These are phyloP conservation scores for Eremobia ochroleuca DNA, from an alignment of 2,888 invertebrate genomes.

Conservation along the genomic window DNA sequence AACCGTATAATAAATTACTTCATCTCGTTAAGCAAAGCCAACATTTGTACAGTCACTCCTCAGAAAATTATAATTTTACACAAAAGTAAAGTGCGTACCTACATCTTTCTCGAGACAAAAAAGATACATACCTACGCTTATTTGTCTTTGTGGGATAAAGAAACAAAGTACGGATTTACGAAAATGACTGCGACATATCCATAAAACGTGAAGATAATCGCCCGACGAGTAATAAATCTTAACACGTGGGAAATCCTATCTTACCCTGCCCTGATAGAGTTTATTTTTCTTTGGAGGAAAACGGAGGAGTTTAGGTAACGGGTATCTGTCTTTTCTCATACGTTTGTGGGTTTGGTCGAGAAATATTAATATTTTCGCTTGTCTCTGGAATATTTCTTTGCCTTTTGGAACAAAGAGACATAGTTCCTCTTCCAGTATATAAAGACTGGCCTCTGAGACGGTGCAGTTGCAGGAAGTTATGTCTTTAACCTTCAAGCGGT, in stretches of 20 bases:
- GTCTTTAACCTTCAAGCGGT: too few species aligned
- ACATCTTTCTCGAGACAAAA: slow-evolving; percentile 25
- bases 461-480: slow-evolving; percentile 43
- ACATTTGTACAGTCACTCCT: slow-evolving; percentile 27
- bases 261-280: slow-evolving; percentile 22
- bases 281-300: slow-evolving; percentile 41
- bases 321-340: slow-evolving; percentile 68
- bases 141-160: slow-evolving; percentile 63
- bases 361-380: slow-evolving; percentile 66
- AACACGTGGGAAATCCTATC: slow-evolving; percentile 36
- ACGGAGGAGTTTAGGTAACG: slow-evolving; percentile 38
- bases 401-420: slow-evolving; percentile 48
- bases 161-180: slow-evolving; percentile 69
- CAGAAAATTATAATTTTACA: slow-evolving; percentile 52
- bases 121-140: slow-evolving; percentile 39
- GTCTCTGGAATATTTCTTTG: slow-evolving; percentile 55
- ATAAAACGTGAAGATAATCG: slow-evolving; percentile 70
- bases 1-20: slow-evolving; percentile 46
- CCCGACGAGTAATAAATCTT: slow-evolving; percentile 55
- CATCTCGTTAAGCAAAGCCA: slow-evolving; percentile 40
- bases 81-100: slow-evolving; percentile 23
- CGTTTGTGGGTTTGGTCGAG: slow-evolving; percentile 43
- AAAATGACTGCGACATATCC: slow-evolving; percentile 68
- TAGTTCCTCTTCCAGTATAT: slow-evolving; percentile 45
- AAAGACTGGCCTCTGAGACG: slow-evolving; percentile 18